A percentile compares a stretch with the other conserved stretches of the same genome.
These are phyloP conservation scores for Hemistola chrysoprasaria DNA, from an alignment of 2,888 invertebrate species.

Conservation along the genomic window DNA sequence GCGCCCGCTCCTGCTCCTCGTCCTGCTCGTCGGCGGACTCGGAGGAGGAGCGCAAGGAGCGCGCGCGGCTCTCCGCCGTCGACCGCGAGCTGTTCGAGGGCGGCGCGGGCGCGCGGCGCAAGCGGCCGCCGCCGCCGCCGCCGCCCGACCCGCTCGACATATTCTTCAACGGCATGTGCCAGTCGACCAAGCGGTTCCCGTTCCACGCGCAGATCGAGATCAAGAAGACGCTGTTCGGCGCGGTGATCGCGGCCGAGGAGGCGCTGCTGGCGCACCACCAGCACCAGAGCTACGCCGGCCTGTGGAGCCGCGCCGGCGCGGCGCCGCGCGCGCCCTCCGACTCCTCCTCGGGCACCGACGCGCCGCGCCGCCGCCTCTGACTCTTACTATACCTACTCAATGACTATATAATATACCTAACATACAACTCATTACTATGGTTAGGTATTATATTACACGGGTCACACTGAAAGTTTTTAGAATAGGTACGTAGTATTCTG, in stretches of 20 bases:
- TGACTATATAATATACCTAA: too few species aligned
- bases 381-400: too few species aligned
- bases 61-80: too few species aligned
- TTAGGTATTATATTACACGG: too few species aligned
- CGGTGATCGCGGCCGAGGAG: slow-evolving; percentile 69
- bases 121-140: slow-evolving; percentile 18
- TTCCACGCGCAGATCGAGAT: slow-evolving; percentile 68
- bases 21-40: slow-evolving; percentile 21
- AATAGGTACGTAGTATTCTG: too few species aligned
- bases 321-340: slow-evolving; percentile 19
- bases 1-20: slow-evolving; percentile 19
- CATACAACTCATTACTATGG: too few species aligned
- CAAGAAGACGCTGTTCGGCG: slow-evolving; percentile 63
- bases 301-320: slow-evolving; percentile 51
- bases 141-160: slow-evolving; percentile 64
- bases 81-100: too few species aligned
- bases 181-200: slow-evolving; percentile 68
- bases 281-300: slow-evolving; percentile 67
- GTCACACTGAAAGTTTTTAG: too few species aligned
- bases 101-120: slow-evolving; percentile 27
- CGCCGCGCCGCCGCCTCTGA: too few species aligned
- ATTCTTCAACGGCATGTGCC: slow-evolving; percentile 76
- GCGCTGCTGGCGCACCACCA: slow-evolving; percentile 67
- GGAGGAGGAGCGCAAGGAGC: too few species aligned
- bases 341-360: slow-evolving; percentile 32